Evolutionary conservation across 2,797 vertebrate genomes (phyloP).

Genomic region (Otolemur crassicaudatus): DNA sequence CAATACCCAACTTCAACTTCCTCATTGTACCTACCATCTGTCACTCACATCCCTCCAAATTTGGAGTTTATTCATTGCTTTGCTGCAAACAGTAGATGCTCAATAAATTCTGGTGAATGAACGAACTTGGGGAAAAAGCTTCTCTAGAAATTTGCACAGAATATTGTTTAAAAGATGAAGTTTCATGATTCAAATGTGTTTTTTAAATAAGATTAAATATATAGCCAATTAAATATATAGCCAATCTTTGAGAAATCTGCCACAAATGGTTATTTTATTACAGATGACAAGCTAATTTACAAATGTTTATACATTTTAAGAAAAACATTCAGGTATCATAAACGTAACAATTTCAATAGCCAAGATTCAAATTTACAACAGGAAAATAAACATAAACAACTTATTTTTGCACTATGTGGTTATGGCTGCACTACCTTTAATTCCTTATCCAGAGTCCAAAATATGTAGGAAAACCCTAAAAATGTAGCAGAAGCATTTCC

Average conservation of each 20-base stretch:
- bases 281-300: conserved; percentile 33
- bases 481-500: conserved; percentile 95
- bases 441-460: conserved; percentile 78
- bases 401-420: conserved; percentile 75
- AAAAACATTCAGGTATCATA: conserved; percentile 43
- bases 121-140: not conserved
- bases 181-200: conserved; percentile 12
- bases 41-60: not conserved
- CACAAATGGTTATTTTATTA: conserved; percentile 67
- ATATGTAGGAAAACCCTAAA: conserved; percentile 89
- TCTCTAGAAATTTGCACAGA: not conserved
- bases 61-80: not conserved
- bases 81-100: not conserved
- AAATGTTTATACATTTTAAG: conserved; percentile 61
- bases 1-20: not conserved
- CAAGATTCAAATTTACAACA: conserved; percentile 51
- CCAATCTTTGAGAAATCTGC: conserved; percentile 2
- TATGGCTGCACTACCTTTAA: conserved; percentile 70
- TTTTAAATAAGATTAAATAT: not conserved
- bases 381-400: conserved; percentile 27
- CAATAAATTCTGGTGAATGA: not conserved
- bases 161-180: conserved; percentile 41
- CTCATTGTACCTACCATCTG: not conserved
- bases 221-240: conserved; percentile 27
- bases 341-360: conserved; percentile 50